Conservation (phyloP, 2,113 vertebrate genomes). For the Camelus bactrianus region DNA sequence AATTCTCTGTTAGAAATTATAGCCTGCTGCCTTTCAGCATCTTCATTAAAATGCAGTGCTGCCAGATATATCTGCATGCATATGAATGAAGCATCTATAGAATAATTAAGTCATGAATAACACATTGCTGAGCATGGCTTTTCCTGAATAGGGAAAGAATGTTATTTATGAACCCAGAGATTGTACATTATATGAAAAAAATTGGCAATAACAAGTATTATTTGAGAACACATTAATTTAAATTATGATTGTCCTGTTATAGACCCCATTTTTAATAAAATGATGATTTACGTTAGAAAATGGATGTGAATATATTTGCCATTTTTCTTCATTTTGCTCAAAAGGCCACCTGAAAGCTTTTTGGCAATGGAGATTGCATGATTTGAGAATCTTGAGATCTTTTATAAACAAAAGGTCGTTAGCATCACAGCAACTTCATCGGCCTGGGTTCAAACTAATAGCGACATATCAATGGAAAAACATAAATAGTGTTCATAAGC, state of each 20-base stretch:
- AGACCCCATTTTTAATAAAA: slow-evolving; percentile 69
- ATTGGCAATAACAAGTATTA: slow-evolving; percentile 66
- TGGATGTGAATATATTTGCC: not conserved
- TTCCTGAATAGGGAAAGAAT: slow-evolving; percentile 58
- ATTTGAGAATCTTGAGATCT: slow-evolving; percentile 61
- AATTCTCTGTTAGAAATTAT: slow-evolving; percentile 81
- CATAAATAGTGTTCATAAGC: not conserved
- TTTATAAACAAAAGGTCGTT: slow-evolving; percentile 62
- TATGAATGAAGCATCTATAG: slow-evolving; percentile 85
- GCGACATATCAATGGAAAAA: not conserved
- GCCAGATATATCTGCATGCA: slow-evolving; percentile 80
- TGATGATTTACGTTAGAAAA: slow-evolving; percentile 49
- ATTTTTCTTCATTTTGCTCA: slow-evolving; percentile 58
- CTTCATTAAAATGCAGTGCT: slow-evolving; percentile 85
- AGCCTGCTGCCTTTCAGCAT: slow-evolving; percentile 69
- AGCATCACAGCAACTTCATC: slow-evolving; percentile 33
- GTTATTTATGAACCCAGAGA: slow-evolving; percentile 69
- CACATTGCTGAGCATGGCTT: slow-evolving; percentile 65
- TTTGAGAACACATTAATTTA: slow-evolving; percentile 64
- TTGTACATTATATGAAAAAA: slow-evolving; percentile 65
- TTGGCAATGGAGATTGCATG: slow-evolving; percentile 39
- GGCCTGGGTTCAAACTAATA: slow-evolving; percentile 39
- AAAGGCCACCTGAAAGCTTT: not conserved
- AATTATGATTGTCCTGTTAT: slow-evolving; percentile 48
- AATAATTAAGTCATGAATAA: slow-evolving; percentile 85